phyloP scores from a whole-genome alignment of 35 echinoderm and acorn worm species.

The Lytechinus variegatus region DNA sequence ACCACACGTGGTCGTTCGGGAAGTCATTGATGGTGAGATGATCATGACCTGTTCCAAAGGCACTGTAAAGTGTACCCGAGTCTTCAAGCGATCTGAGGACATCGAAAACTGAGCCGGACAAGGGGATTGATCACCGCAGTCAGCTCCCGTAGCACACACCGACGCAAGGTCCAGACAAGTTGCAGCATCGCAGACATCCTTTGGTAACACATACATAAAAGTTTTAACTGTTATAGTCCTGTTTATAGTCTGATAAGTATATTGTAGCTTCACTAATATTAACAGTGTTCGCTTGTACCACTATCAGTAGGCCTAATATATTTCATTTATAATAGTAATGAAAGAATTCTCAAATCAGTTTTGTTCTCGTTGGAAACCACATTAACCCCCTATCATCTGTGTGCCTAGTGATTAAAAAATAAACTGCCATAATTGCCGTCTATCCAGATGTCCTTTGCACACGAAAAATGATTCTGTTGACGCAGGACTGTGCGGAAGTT shows the following conservation, averaged over 20 bases:
- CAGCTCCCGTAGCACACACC: not conserved
- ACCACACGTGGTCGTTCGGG: conserved; percentile 88
- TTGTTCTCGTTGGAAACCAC: not conserved
- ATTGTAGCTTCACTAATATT: not conserved
- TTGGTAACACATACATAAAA: too few species aligned
- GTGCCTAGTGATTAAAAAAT: not conserved
- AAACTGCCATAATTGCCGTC: not conserved
- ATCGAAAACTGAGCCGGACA: not conserved
- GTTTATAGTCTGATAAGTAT: too few species aligned
- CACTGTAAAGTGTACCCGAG: conserved; percentile 73
- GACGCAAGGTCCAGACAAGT: not conserved
- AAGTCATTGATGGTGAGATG: conserved; percentile 85
- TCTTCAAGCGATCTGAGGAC: conserved; percentile 63
- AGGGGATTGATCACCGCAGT: conserved; percentile 1
- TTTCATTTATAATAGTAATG: not conserved
- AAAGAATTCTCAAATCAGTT: not conserved
- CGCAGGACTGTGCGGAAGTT: too few species aligned
- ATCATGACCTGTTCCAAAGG: conserved; percentile 89
- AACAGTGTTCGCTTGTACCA: not conserved
- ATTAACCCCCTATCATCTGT: not conserved
- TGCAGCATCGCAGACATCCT: not conserved
- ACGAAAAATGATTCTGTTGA: too few species aligned
- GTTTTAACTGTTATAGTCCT: too few species aligned
- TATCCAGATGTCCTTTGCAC: not conserved
- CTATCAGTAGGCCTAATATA: not conserved